Conservation (phyloP, 2,113 vertebrate species). For the Periophthalmodon schlosseri region DNA sequence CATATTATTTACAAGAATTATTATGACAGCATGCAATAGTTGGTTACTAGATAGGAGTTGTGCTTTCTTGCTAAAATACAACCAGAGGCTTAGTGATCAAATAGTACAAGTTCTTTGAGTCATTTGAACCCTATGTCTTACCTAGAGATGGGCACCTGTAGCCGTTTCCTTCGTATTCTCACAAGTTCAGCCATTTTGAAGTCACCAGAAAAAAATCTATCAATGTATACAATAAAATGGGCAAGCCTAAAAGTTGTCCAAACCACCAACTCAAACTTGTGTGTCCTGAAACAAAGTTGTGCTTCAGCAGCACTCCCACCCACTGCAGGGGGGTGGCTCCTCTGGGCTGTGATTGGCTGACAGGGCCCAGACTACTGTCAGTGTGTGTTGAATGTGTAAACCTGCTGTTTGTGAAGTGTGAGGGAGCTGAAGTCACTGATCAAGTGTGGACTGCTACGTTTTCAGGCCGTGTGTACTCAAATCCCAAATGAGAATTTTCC, state of each 20-base stretch:
- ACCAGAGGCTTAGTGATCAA: not conserved
- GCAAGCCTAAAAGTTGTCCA: conserved; percentile 62
- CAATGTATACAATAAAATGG: conserved; percentile 21
- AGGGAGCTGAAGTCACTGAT: conserved; percentile 68
- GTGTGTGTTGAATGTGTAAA: conserved; percentile 50
- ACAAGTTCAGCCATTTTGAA: conserved; percentile 74
- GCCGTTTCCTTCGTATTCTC: conserved; percentile 75
- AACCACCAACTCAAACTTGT: conserved; percentile 69
- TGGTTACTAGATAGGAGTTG: not conserved
- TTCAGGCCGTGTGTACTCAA: conserved; percentile 64
- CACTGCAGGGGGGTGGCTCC: conserved; percentile 69
- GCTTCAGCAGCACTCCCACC: conserved; percentile 68
- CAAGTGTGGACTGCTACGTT: conserved; percentile 74
- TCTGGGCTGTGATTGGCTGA: conserved; percentile 73
- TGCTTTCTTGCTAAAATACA: not conserved
- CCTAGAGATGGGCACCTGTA: conserved; percentile 78
- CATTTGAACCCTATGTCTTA: conserved; percentile 50
- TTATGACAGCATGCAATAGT: not conserved
- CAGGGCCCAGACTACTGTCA: conserved; percentile 52
- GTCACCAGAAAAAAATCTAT: conserved; percentile 29
- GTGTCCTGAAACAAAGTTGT: conserved; percentile 71
- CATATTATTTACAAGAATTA: not conserved
- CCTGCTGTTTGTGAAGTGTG: conserved; percentile 56
- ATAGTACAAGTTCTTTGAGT: not conserved
- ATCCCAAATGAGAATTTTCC: conserved; percentile 75